Base-by-base conservation (phyloP, 2,797 vertebrate genomes). In the Coccyzus lansbergi region DNA sequence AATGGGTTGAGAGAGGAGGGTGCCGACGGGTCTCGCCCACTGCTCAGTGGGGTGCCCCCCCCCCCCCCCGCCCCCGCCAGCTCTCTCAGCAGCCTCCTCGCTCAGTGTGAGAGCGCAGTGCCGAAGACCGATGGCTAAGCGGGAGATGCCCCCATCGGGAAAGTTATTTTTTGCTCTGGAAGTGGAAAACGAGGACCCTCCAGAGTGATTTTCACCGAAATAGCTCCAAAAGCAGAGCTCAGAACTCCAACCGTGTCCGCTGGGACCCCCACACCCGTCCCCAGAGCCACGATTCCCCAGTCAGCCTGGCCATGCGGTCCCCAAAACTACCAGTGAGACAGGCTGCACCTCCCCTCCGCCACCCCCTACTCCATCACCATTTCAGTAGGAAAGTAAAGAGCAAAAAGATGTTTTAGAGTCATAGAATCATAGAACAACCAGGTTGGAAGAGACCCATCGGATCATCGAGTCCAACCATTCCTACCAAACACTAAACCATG, bases 341-440 rank as follows among this genome's bases (percentile, higher is more conserved):
- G n/a, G 24, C 42, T 16, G n/a, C n/a, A 4, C 34, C 5, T n/a
- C 15, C 9, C 17, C 21, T 12, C 15, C 3, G 3, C 16, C 0
- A 8, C 46, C 38, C 4, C 9, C 63, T 14, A 1, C 51, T 34
- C n/a, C 42, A 46, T 15, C 5, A 5, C 36, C 69, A 3, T 26
- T 31, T 25, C 15, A 2, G 24, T 6, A 18, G 28, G 10, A n/a
- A 38, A 38, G 15, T 4, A 25, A 7, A 13, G 1, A 14, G 17
- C n/a, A 4, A 33, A n/a, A 58, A 51, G 22, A 9, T 28, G 44
- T 1, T 12, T 38, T 52, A n/a, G n/a, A n/a, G n/a, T n/a, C n/a
- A n/a, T n/a, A n/a, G n/a, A n/a, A n/a, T n/a, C n/a, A n/a, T n/a
- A n/a, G n/a, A n/a, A n/a, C n/a, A n/a, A n/a, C n/a, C n/a, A n/a